Evolutionary conservation across 2,888 invertebrate genomes (phyloP).

Genomic region (Dolichopus griseipennis): DNA sequence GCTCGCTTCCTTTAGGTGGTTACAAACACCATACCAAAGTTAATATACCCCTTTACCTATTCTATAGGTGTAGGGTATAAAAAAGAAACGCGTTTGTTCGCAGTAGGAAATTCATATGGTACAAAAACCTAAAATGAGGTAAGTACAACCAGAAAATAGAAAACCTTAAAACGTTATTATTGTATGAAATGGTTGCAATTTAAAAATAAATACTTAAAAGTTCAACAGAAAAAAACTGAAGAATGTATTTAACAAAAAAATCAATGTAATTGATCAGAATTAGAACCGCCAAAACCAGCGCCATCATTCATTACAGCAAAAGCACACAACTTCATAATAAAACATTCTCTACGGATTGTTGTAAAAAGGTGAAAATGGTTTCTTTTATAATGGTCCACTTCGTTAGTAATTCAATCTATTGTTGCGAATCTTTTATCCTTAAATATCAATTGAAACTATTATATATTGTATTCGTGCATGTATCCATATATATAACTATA

Average conservation of each 20-base stretch:
- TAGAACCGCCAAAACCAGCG: background rate
- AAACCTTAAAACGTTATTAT: background rate
- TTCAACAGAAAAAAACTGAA: background rate
- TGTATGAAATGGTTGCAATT: slow-evolving; percentile 1
- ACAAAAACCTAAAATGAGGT: no score
- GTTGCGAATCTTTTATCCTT: background rate
- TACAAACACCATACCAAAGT: no score
- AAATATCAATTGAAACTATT: background rate
- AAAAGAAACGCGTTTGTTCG: background rate
- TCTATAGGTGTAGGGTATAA: no score
- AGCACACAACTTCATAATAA: background rate
- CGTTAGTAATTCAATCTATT: background rate
- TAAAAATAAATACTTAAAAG: background rate
- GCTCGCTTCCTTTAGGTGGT: no score
- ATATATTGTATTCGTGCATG: background rate
- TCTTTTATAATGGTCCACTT: background rate
- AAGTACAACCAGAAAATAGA: no score
- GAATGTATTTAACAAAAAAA: no score
- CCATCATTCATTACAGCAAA: background rate
- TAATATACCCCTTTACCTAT: no score
- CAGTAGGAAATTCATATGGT: background rate
- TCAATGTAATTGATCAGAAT: no score
- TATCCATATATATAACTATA: background rate
- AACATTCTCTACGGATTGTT: background rate
- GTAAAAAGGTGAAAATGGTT: background rate